Base-by-base conservation (phyloP, 2,113 vertebrate species). In the Caranx ignobilis region DNA sequence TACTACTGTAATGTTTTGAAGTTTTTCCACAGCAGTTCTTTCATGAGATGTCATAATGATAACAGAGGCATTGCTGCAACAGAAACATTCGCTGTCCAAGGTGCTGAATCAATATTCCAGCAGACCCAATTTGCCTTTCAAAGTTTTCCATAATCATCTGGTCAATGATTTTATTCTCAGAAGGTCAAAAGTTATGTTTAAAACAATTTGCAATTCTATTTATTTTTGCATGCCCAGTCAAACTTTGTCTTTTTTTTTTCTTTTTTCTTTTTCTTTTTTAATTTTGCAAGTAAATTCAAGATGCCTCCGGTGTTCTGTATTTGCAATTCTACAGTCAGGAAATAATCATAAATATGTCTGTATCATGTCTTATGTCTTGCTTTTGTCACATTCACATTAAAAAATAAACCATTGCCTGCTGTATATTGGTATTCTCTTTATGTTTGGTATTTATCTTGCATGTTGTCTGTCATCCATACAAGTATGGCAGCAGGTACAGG, bases 251-350 rank as follows among this genome's bases (percentile, higher is more conserved):
- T 26, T 26, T 26, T 26, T 6, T 35, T 71, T 26, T 26, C 1
- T 26, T 26, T 6, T 35, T 71, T 70, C 55, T 39, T 10, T 56
- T 45, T 21, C 18, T 6, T 2, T 7, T 3, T 35, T 62, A 1
- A 41, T 31, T 39, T 39, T 19, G 39, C 21, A 10, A 8, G 11
- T 16, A 8, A 32, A 57, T 15, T 34, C 21, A 59, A 39, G 32
- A 67, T 8, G 41, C 19, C 13, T 39, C 63, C 48, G 32, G 57
- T 52, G 15, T 7, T 77, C 43, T 54, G 15, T 68, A 77, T 68
- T 39, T 59, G 11, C n/a, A 67, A 6, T 18, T 43, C 56, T 61
- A 6, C 21, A 62, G n/a, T 55, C 47, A 45, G 37, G 8, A 50
- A 59, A 67, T 54, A 3, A 35, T 47, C 56, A 16, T 11, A 60